phyloP scores from a whole-genome alignment of 2,113 vertebrate species.

The Tragelaphus imberbis region DNA sequence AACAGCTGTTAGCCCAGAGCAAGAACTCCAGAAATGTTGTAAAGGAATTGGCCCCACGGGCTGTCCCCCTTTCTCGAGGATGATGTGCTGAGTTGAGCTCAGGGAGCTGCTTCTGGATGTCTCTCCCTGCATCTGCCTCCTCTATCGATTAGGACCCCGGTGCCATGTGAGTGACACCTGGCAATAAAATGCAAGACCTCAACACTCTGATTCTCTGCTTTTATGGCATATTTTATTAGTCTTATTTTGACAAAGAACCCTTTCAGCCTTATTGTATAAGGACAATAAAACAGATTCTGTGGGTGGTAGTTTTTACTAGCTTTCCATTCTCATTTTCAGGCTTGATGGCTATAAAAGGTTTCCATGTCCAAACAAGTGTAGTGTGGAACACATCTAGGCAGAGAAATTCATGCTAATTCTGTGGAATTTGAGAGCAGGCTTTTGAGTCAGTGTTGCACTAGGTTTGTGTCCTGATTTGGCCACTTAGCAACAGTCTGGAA shows the following conservation, averaged over 20 bases:
- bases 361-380: neutral
- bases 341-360: neutral
- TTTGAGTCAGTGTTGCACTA: accelerated
- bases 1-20: neutral
- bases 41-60: neutral
- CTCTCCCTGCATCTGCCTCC: neutral
- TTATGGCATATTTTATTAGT: neutral
- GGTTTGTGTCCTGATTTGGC: neutral
- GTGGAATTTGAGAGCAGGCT: neutral
- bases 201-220: neutral
- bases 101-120: neutral
- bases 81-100: neutral
- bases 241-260: neutral
- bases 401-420: neutral
- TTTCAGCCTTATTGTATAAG: neutral
- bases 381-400: neutral
- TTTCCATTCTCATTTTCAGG: neutral
- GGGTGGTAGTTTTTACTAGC: neutral
- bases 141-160: neutral
- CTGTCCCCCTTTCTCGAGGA: neutral
- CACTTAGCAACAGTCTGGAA: neutral
- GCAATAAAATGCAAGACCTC: neutral
- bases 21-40: neutral
- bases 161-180: neutral
- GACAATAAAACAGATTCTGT: slow-evolving; percentile 1